Percentiles rank a stretch among this genome's conserved stretches.
phyloP scores from a whole-genome alignment of 2,888 invertebrate species.

The Rotaria macrura region DNA sequence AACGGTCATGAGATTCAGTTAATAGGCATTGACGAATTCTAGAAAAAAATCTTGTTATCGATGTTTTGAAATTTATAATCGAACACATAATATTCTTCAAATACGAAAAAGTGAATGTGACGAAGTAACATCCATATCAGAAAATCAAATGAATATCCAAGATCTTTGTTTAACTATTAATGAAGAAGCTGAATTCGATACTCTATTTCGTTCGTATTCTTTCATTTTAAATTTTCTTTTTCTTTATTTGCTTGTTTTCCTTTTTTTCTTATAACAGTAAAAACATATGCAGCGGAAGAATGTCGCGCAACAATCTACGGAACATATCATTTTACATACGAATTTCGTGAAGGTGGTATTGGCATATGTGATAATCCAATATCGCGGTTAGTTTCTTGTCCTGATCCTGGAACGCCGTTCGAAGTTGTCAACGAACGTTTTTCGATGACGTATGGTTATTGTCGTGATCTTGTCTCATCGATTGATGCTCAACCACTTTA shows the following conservation, averaged over 20 bases:
- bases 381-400: slow-evolving; percentile 27
- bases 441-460: slow-evolving; percentile 29
- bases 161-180: not conserved
- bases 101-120: slow-evolving; percentile 22
- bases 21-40: not conserved
- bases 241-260: no score
- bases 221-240: not conserved
- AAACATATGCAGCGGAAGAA: slow-evolving; percentile 30
- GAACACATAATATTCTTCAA: slow-evolving; percentile 29
- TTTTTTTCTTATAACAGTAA: not conserved
- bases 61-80: slow-evolving; percentile 32
- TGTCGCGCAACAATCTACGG: slow-evolving; percentile 32
- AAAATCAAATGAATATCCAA: not conserved
- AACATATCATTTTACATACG: slow-evolving; percentile 33
- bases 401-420: slow-evolving; percentile 31
- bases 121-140: not conserved
- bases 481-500: slow-evolving; percentile 46
- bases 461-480: slow-evolving; percentile 19
- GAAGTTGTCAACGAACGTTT: slow-evolving; percentile 31
- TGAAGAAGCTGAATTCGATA: slow-evolving; percentile 7
- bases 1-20: no score
- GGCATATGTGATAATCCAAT: slow-evolving; percentile 31
- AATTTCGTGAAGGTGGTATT: slow-evolving; percentile 30
- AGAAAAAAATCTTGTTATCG: slow-evolving; percentile 25
- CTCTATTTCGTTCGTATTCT: not conserved